Base-by-base conservation (phyloP, 1,140 invertebrate genomes). In the Ceratina calcarata region DNA sequence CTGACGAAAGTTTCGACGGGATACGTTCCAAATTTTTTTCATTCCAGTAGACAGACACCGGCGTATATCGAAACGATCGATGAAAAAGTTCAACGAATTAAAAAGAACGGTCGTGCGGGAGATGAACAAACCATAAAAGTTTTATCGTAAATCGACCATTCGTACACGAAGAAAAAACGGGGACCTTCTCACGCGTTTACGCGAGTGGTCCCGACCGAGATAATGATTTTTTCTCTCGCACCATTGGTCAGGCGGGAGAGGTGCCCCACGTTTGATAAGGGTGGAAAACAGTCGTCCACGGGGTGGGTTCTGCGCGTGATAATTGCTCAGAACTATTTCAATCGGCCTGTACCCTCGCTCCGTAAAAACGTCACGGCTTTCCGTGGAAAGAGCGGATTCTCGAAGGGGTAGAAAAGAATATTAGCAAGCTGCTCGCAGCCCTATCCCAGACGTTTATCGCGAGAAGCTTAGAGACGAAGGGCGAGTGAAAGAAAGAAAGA, bases 281-380 rank as follows among this genome's bases (percentile, higher is more conserved):
- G 84, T 80, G 78, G 67, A 75, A 74, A 73, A 75, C 80, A 73
- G 66, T 72, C 60, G 75, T 53, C 60, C 60, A 62, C 45, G 64
- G 66, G 72, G 62, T 61, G 49, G 79, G 37, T 51, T 55, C 53
- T 68, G 45, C 61, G 77, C 78, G 86, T 78, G 86, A 90, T 91
- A 91, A 91, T 91, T 90, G 90, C 89, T 88, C 73, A 12, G 78
- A 91, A 91, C 90, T 90, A 92, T 92, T 92, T 91, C 87, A 90
- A 91, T 91, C 84, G 85, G 62, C 70, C 81, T 57, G 51, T 20
- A 53, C 55, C 68, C 70, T 65, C n/a, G 72, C 60, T 75, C 83
- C 79, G 83, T 87, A 86, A 90, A 90, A 90, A 90, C 82, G 85
- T 87, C 77, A 79, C 77, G 74, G 70, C 53, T 55, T 2, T 57